Evolutionary conservation across 2,113 vertebrate genomes (phyloP).

Genomic region (Melanocharis versteri): DNA sequence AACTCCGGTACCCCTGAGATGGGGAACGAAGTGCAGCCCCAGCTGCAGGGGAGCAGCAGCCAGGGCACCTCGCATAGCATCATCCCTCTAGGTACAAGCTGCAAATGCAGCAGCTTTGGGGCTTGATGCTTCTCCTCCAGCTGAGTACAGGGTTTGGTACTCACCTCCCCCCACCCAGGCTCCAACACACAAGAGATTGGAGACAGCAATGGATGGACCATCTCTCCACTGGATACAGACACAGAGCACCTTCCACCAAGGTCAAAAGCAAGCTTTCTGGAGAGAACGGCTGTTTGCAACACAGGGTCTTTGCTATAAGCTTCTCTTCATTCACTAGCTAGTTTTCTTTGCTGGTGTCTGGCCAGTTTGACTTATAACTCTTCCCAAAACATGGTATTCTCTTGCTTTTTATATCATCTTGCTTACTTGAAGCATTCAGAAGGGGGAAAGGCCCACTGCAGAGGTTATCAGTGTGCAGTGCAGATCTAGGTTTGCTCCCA

Average conservation of each 20-base stretch:
- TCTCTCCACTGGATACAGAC: background rate
- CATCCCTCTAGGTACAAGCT: background rate
- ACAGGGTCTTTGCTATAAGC: background rate
- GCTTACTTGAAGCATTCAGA: background rate
- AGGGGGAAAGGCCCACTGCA: background rate
- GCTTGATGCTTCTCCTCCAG: background rate
- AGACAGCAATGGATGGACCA: background rate
- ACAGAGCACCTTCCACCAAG: background rate
- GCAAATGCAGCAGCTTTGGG: background rate
- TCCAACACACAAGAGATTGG: background rate
- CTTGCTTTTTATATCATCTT: background rate
- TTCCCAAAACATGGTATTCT: background rate
- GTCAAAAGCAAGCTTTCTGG: background rate
- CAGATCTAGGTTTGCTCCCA: background rate
- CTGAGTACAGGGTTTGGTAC: background rate
- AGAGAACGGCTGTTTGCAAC: background rate
- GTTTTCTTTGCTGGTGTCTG: background rate
- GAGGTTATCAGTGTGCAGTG: background rate
- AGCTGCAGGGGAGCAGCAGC: background rate
- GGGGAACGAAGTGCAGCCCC: fast-evolving
- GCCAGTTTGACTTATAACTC: background rate
- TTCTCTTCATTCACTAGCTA: background rate
- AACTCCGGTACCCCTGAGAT: background rate
- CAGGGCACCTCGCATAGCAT: background rate
- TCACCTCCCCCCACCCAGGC: background rate